A percentile compares a stretch with the other conserved stretches of the same genome.
Evolutionary conservation across 2,888 invertebrate species (phyloP).

Genomic region (Cheilosia soror): DNA sequence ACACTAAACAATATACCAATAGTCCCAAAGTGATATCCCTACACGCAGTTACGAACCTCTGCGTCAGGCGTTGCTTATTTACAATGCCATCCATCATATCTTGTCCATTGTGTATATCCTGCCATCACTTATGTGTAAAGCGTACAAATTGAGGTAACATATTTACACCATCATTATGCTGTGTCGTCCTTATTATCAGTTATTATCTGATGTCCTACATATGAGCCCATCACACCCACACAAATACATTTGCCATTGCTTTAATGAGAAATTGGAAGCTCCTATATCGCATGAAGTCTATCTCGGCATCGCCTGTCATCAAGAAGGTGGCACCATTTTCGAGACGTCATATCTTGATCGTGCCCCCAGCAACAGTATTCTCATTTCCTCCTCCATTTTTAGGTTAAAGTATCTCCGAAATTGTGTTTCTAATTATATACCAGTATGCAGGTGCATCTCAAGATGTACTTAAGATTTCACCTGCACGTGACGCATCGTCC

Average conservation of each 20-base stretch:
- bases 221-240: conserved; percentile 12
- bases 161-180: conserved; percentile 67
- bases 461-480: conserved; percentile 67
- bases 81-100: conserved; percentile 48
- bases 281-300: conserved; percentile 30
- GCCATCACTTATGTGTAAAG: conserved; percentile 7
- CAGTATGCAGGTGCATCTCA: conserved; percentile 28
- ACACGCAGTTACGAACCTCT: conserved; percentile 2
- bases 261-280: conserved; percentile 69
- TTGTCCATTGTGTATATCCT: conserved; percentile 24
- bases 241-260: conserved; percentile 24
- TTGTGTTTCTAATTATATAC: conserved; percentile 67
- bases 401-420: conserved; percentile 68
- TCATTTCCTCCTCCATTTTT: conserved; percentile 11
- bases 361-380: conserved; percentile 50
- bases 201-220: conserved; percentile 71
- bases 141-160: conserved; percentile 65
- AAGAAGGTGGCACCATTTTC: conserved; percentile 55
- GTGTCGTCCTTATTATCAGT: conserved; percentile 67
- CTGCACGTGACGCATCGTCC: conserved; percentile 41
- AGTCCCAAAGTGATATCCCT: conserved; percentile 12
- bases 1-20: conserved; percentile 33
- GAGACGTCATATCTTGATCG: conserved; percentile 64
- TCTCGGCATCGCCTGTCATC: conserved; percentile 48
- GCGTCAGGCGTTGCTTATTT: conserved; percentile 22